phyloP scores from a whole-genome alignment of 2,113 vertebrate genomes.

The Ophthalmolycus amberensis region DNA sequence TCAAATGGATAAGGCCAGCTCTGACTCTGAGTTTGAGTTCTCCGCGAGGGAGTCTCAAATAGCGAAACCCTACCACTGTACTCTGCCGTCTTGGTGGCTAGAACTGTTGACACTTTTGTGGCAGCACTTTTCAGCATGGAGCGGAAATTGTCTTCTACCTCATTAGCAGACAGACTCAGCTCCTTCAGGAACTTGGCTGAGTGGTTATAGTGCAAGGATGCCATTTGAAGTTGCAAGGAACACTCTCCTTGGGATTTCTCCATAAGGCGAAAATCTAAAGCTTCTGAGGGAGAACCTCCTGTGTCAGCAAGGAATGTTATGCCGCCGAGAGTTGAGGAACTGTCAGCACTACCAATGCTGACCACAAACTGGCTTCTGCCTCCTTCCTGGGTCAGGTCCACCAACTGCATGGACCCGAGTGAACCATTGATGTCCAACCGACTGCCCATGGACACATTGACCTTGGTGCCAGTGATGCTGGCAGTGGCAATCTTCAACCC shows the following conservation, averaged over 20 bases:
- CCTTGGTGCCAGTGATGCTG: slow-evolving; percentile 93
- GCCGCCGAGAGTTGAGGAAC: slow-evolving; percentile 63
- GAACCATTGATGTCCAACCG: slow-evolving; percentile 91
- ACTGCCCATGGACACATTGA: slow-evolving; percentile 93
- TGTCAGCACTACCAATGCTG: slow-evolving; percentile 90
- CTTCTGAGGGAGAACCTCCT: slow-evolving; percentile 83
- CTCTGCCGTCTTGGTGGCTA: slow-evolving; percentile 95
- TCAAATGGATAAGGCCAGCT: slow-evolving; percentile 81
- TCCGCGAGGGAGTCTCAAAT: slow-evolving; percentile 88
- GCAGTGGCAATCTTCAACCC: slow-evolving; percentile 97
- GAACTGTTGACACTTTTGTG: slow-evolving; percentile 93
- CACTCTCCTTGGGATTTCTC: slow-evolving; percentile 93
- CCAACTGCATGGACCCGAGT: slow-evolving; percentile 93
- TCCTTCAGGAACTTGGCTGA: slow-evolving; percentile 96
- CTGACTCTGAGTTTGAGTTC: slow-evolving; percentile 81
- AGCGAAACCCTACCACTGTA: slow-evolving; percentile 97
- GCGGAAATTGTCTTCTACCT: slow-evolving; percentile 94
- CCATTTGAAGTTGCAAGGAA: slow-evolving; percentile 91
- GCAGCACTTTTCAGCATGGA: slow-evolving; percentile 95
- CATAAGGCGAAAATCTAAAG: slow-evolving; percentile 89
- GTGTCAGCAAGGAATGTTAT: slow-evolving; percentile 78
- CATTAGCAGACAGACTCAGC: slow-evolving; percentile 92
- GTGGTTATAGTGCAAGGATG: slow-evolving; percentile 97
- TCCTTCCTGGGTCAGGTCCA: slow-evolving; percentile 92
- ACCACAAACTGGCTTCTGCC: slow-evolving; percentile 92